Evolutionary conservation across 2,113 vertebrate genomes (phyloP).

Genomic region (Fregata magnificens): DNA sequence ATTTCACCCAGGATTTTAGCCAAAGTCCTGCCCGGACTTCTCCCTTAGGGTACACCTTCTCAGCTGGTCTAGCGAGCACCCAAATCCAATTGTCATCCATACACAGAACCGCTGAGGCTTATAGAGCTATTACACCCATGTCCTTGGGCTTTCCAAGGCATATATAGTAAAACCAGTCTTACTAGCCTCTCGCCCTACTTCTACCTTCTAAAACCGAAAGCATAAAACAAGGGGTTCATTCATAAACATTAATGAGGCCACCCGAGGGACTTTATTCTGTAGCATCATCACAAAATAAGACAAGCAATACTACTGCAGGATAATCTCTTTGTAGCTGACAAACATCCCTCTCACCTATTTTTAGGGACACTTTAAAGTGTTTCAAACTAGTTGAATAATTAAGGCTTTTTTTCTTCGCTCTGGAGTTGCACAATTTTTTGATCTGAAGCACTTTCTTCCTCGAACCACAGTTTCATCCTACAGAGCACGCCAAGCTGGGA

Average conservation of each 20-base stretch:
- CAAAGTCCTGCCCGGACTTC: not conserved
- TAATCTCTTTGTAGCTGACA: constrained; percentile 59
- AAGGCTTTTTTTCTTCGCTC: not conserved
- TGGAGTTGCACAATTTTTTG: not conserved
- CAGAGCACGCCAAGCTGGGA: not conserved
- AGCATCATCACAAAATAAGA: constrained; percentile 62
- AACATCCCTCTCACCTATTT: constrained; percentile 52
- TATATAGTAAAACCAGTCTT: not conserved
- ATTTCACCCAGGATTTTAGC: not conserved
- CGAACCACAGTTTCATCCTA: not conserved
- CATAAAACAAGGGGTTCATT: constrained; percentile 21
- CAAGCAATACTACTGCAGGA: constrained; percentile 9
- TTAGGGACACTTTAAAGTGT: constrained; percentile 61
- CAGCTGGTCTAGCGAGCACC: not conserved
- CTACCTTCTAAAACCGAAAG: not conserved
- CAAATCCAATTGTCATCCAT: not conserved
- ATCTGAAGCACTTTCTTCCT: not conserved
- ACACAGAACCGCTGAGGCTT: not conserved
- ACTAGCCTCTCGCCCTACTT: constrained; percentile 28
- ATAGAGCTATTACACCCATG: not conserved
- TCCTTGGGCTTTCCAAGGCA: not conserved
- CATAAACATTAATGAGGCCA: constrained; percentile 58
- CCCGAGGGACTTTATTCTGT: constrained; percentile 56
- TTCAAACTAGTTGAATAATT: constrained; percentile 54
- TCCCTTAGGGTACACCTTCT: not conserved